phyloP scores from a whole-genome alignment of 2,113 vertebrate species.

The Marmota monax region DNA sequence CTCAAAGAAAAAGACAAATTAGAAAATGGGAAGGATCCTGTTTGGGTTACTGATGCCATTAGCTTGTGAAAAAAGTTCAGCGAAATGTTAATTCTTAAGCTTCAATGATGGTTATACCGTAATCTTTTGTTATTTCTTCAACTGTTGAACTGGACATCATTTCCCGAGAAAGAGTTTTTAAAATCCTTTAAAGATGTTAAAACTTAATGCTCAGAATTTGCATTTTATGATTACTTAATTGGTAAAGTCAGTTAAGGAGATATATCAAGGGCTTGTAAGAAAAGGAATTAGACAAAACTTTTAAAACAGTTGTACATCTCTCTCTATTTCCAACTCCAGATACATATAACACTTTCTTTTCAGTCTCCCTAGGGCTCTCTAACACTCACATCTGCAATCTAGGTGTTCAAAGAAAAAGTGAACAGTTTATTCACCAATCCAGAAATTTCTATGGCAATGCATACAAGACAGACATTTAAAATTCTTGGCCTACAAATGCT shows the following conservation, averaged over 20 bases:
- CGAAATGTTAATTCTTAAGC: constrained; percentile 63
- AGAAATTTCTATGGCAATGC: neutral
- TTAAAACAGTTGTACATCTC: neutral
- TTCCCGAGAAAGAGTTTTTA: constrained; percentile 52
- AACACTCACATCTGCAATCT: neutral
- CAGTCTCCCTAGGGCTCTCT: neutral
- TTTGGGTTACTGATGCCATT: neutral
- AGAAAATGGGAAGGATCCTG: neutral
- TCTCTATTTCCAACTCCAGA: constrained; percentile 4
- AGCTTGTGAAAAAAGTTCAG: neutral
- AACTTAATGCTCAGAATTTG: constrained; percentile 43
- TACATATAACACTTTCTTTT: neutral
- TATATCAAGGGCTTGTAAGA: constrained; percentile 2
- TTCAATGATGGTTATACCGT: neutral
- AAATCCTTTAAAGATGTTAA: constrained; percentile 16
- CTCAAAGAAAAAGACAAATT: constrained; percentile 56
- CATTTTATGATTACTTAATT: constrained; percentile 22
- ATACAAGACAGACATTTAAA: neutral
- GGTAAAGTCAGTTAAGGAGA: neutral
- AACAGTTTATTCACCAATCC: neutral
- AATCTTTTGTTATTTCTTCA: constrained; percentile 53
- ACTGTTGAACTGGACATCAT: constrained; percentile 36
- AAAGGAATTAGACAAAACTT: constrained; percentile 45
- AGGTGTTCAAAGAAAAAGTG: neutral
- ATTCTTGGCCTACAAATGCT: neutral